Base-by-base conservation (phyloP, 2,113 vertebrate genomes). In the Campylomormyrus tamandua region DNA sequence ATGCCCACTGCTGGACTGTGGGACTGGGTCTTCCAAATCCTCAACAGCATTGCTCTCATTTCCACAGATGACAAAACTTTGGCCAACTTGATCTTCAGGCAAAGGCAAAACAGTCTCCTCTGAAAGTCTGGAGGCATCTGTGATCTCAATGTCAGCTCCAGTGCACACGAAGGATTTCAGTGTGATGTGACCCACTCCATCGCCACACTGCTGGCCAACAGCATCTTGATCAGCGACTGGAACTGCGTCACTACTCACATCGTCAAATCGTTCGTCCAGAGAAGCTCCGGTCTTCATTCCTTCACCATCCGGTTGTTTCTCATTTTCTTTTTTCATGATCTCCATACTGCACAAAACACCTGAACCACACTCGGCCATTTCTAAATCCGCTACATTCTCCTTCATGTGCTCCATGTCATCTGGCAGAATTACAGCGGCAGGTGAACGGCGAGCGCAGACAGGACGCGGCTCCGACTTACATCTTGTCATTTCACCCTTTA, bases 81-180 rank as follows among this genome's bases (percentile, higher is more conserved):
- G 50, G 35, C n/a, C 17, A 45, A 15, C 8, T 46, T 50, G 62
- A 86, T 89, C 45, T 90, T 87, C 58, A 87, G 62, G 35, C 11
- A 87, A 87, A 53, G 48, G 48, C 24, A 86, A 52, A 10, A 85
- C 13, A 13, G 90, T 85, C 48, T 89, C 46, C 53, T 92, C 88
- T 8, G 66, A 89, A 24, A 52, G 19, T 4, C 17, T 53, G 17
- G 74, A 74, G 24, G 66, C 21, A 46, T 90, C 84, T 21, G n/a
- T 27, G 1, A 90, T 53, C 83, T 92, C 91, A 24, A 92, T 31
- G 48, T 90, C 88, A 10, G 39, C 52, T 62, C 89, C 92, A 52
- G 89, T 84, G 87, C 87, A 91, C 46, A 6, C 13, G 3, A 91
- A 88, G 15, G 90, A 89, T 49, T 90, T 90, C 5, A 91, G 90